Conservation (phyloP, 1,140 invertebrate species). For the Trichonephila clavata region DNA sequence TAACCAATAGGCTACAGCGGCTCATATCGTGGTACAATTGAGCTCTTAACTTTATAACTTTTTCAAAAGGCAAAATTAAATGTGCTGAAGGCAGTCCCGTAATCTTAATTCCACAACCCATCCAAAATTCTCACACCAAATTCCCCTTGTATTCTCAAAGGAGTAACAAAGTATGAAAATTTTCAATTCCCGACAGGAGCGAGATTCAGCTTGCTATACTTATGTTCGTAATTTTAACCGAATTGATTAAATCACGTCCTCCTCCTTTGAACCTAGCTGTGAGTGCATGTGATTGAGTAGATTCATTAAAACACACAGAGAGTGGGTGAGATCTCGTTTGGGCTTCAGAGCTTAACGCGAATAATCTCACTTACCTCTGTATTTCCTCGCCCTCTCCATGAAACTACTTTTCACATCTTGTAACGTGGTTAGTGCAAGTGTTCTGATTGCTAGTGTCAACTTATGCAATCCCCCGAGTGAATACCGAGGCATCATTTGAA, state of each 20-base stretch:
- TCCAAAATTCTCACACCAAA: neutral
- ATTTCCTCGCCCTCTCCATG: neutral
- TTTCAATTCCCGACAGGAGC: neutral
- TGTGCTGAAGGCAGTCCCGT: neutral
- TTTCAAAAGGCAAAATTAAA: neutral
- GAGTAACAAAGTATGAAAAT: neutral
- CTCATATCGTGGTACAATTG: no score
- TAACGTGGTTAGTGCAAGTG: slow-evolving; percentile 16
- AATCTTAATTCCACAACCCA: neutral
- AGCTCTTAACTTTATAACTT: neutral
- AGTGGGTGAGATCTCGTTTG: neutral
- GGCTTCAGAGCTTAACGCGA: neutral
- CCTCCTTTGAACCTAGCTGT: neutral
- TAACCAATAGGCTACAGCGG: no score
- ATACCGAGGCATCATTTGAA: neutral
- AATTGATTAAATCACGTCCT: slow-evolving; percentile 20
- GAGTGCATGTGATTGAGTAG: slow-evolving; percentile 27
- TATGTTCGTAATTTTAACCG: neutral
- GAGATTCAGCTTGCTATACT: neutral
- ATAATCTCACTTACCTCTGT: slow-evolving; percentile 26
- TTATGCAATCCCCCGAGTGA: slow-evolving; percentile 16
- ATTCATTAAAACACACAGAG: slow-evolving; percentile 13
- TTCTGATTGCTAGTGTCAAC: slow-evolving; percentile 36
- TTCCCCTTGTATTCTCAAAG: neutral
- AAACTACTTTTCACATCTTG: slow-evolving; percentile 37